A percentile compares a stretch with the other conserved stretches of the same genome.
Evolutionary conservation across 2,888 invertebrate species (phyloP).

Genomic region (Epicampocera succincta): DNA sequence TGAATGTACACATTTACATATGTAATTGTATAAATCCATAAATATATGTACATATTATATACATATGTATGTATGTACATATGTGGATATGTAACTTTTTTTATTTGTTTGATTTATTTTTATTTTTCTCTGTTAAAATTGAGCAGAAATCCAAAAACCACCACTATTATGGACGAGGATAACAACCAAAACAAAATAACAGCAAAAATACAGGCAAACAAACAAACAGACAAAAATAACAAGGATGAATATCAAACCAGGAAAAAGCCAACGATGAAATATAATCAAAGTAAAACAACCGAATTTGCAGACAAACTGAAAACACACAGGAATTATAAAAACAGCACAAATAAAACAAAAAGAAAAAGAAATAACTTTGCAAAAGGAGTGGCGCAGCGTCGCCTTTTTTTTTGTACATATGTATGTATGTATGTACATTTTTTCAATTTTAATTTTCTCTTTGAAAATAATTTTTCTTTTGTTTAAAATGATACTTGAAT

Average conservation of each 20-base stretch:
- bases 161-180: conserved; percentile 45
- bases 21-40: too few species aligned
- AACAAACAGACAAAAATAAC: neutral
- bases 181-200: conserved; percentile 36
- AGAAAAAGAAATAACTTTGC: conserved; percentile 64
- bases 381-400: conserved; percentile 71
- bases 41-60: too few species aligned
- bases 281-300: conserved; percentile 45
- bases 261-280: conserved; percentile 30
- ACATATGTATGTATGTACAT: too few species aligned
- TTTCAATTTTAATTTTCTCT: conserved; percentile 11
- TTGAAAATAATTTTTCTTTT: conserved; percentile 1
- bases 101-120: conserved; percentile 8
- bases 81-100: too few species aligned
- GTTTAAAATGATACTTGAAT: neutral
- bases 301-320: conserved; percentile 57
- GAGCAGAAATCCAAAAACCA: conserved; percentile 46
- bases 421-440: neutral
- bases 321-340: conserved; percentile 34
- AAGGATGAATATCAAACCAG: conserved; percentile 38
- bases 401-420: conserved; percentile 37
- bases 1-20: too few species aligned
- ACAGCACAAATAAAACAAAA: conserved; percentile 28
- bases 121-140: conserved; percentile 25
- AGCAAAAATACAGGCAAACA: conserved; percentile 19